These are phyloP conservation scores for Xyrauchen texanus DNA, from an alignment of 2,113 vertebrate genomes.

Conservation along the genomic window DNA sequence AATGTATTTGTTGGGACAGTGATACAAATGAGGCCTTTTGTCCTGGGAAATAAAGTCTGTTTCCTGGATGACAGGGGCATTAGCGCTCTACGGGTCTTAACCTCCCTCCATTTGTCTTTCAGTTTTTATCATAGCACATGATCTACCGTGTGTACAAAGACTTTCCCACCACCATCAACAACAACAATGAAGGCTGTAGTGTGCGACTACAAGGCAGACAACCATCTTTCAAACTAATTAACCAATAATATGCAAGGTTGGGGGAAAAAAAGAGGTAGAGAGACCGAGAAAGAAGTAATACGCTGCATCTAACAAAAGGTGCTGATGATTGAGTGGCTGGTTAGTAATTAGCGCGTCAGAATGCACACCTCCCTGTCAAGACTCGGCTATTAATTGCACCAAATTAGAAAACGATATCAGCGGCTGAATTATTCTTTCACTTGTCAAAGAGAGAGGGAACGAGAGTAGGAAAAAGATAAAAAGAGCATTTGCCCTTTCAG, in stretches of 20 bases:
- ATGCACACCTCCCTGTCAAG: constrained; percentile 91
- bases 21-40: constrained; percentile 96
- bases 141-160: constrained; percentile 84
- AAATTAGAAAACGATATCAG: constrained; percentile 99
- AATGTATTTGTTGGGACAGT: constrained; percentile 94
- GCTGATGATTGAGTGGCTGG: constrained; percentile 99
- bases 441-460: constrained; percentile 81
- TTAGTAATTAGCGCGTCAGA: constrained; percentile 98
- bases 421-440: constrained; percentile 97
- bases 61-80: constrained; percentile 92
- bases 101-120: constrained; percentile 65
- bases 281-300: constrained; percentile 79
- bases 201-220: constrained; percentile 88
- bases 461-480: constrained; percentile 63
- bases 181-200: constrained; percentile 65
- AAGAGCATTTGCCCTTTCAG: constrained; percentile 79
- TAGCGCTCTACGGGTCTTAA: constrained; percentile 83
- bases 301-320: constrained; percentile 97
- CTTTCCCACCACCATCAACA: constrained; percentile 24
- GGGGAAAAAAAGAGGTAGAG: constrained; percentile 67
- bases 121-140: constrained; percentile 51
- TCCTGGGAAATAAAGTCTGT: constrained; percentile 97
- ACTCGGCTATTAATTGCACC: constrained; percentile 98
- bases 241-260: constrained; percentile 90
- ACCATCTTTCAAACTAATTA: constrained; percentile 99